Evolutionary conservation across 1,140 invertebrate species (phyloP), one percentile per base, ranked within the genome.

Genomic region (Saxidomus purpurata): DNA sequence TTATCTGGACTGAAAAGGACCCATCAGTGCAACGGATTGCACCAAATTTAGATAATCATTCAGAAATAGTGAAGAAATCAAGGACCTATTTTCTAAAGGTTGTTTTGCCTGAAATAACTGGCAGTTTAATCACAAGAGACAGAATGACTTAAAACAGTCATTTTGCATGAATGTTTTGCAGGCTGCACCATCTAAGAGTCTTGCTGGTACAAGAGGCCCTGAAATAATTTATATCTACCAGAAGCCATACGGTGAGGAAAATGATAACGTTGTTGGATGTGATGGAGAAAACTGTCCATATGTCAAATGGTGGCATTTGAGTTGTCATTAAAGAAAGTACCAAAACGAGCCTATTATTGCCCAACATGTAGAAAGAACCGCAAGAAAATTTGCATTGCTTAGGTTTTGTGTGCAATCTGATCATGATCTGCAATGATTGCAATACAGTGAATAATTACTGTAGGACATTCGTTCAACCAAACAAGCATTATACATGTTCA

Each of bases 1-100:
- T 91, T 55, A 89, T 91, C 0, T 92, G 90, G 90, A 86, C 90
- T 67, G 6, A 59, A 15, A 38, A 61, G 0, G 90, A 87, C 40
- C 38, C 63, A 15, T 63, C 28, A 25, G 25, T 88, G 0, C 55
- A 89, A 77, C 28, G 88, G 17, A 74, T 74, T 6, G 34, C 4
- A n/a, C 34, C 36, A 6, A 40, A 40, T 19, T 19, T n/a, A 17
- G 69, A 40, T 19, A 74, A 6, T 9, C 34, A 40, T 11, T 9
- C 6, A 40, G 38, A 40, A n/a, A 74, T 74, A 6, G 38, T 40
- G 22, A 6, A 38, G 11, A 74, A 74, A 40, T 9, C 69, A 9
- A 74, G 17, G 31, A 1, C 1, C 6, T 74, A 38, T n/a, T 74
- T 74, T 40, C 4, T 40, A 1, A 36, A 74, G 3, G 38, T 74